A percentile compares a stretch with the other conserved stretches of the same genome.
phyloP scores from a whole-genome alignment of 2,113 vertebrate species.

The Numida meleagris region DNA sequence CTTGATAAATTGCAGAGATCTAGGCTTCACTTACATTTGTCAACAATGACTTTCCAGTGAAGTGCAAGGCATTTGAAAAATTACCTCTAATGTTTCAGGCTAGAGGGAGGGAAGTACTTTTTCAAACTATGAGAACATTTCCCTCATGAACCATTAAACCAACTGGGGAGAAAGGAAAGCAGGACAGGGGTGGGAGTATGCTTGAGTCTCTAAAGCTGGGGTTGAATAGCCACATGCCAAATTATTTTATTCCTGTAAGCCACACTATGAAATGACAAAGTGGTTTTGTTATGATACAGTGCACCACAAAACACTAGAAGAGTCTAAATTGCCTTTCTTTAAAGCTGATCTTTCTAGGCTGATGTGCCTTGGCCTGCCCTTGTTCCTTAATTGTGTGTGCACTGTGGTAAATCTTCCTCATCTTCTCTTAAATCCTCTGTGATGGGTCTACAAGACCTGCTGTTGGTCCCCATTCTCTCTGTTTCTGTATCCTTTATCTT shows the following conservation, averaged over 20 bases:
- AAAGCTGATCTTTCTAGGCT: background rate
- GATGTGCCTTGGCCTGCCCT: background rate
- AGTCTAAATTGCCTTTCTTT: background rate
- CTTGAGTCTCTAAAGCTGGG: background rate
- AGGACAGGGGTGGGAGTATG: background rate
- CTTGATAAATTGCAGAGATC: conserved; percentile 59
- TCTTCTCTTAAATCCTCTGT: background rate
- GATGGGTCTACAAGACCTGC: background rate
- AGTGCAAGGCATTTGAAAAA: conserved; percentile 71
- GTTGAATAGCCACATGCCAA: background rate
- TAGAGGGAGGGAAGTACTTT: background rate
- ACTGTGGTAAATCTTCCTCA: background rate
- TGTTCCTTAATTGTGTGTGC: background rate
- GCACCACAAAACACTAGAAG: background rate
- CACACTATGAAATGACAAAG: background rate
- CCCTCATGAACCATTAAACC: conserved; percentile 1
- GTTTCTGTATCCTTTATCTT: background rate
- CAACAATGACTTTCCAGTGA: conserved; percentile 49
- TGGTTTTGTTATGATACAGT: background rate
- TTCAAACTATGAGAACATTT: conserved; percentile 16
- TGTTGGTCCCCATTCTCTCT: background rate
- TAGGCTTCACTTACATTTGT: conserved; percentile 59
- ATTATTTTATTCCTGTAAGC: conserved; percentile 10
- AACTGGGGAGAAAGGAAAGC: background rate
- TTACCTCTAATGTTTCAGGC: conserved; percentile 39